Conservation (phyloP, 1,140 invertebrate species). For the Phthorimaea operculella region DNA sequence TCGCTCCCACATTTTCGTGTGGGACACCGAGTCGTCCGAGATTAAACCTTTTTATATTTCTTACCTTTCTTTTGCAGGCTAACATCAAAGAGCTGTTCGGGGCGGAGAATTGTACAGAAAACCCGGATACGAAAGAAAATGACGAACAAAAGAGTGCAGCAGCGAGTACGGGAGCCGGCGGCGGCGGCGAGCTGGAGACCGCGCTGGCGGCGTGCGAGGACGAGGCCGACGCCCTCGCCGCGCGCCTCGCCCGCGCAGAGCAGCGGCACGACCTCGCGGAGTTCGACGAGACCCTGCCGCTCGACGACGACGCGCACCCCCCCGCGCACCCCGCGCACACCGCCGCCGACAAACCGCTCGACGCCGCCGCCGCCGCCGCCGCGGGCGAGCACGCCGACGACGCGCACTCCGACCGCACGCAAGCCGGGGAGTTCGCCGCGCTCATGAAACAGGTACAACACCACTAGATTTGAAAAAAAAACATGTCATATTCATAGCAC, state of each 20-base stretch:
- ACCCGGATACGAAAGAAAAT: slow-evolving; percentile 53
- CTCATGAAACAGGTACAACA: slow-evolving; percentile 97
- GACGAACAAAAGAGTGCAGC: slow-evolving; percentile 69
- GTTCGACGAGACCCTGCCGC: slow-evolving; percentile 97
- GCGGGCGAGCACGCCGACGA: neutral
- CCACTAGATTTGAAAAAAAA: too few species aligned
- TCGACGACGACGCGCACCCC: slow-evolving; percentile 77
- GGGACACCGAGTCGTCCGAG: too few species aligned
- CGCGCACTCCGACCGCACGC: slow-evolving; percentile 34
- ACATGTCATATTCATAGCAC: too few species aligned
- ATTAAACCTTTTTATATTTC: too few species aligned
- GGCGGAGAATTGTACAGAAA: neutral
- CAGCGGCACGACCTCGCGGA: slow-evolving; percentile 93
- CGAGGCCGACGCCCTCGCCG: slow-evolving; percentile 92
- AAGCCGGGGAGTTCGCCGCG: slow-evolving; percentile 91
- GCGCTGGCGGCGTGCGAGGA: slow-evolving; percentile 94
- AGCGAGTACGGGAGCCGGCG: slow-evolving; percentile 86
- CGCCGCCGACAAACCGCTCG: slow-evolving; percentile 69
- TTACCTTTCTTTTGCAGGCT: slow-evolving; percentile 68
- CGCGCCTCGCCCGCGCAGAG: slow-evolving; percentile 90
- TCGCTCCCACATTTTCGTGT: too few species aligned
- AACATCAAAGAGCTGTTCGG: slow-evolving; percentile 94
- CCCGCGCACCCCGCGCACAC: slow-evolving; percentile 72
- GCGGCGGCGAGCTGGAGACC: slow-evolving; percentile 82
- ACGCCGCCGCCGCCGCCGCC: slow-evolving; percentile 76